Evolutionary conservation across 2,888 invertebrate genomes (phyloP), one percentile per base, ranked within the genome.

Genomic region (Drosophila kambysellisi): DNA sequence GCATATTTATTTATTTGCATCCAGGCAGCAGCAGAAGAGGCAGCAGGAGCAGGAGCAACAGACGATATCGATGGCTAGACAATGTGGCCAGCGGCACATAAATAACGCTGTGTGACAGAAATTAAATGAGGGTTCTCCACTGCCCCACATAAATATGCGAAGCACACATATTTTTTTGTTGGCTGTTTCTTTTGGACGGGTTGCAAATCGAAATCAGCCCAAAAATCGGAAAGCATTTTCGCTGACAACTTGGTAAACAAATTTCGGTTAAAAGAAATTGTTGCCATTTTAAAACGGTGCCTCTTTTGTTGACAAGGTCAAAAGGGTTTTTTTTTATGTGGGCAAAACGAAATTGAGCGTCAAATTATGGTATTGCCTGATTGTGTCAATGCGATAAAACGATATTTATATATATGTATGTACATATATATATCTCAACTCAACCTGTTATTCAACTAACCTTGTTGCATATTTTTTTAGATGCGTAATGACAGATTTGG

Each of bases 91-190:
- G 56, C 48, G 72, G 65, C 68, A 67, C 85, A 86, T 86, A 86
- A 86, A 86, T 86, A 89, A 79, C 78, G 79, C 70, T 74, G 73
- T 80, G 72, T 91, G 91, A 87, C 91, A 87, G 86, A 89, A 87
- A 82, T 90, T 83, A 91, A 91, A 87, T 90, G 83, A 86, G 89
- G 77, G 83, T 80, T 74, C 67, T 56, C 53, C 67, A 46, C 46
- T 70, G 70, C 41, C 63, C 61, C 60, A 69, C 67, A 80, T 77
- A 85, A 83, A 83, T 83, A 76, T 76, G 73, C 73, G 57, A 50
- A 20, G 29, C 32, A 20, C 46, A 66, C 58, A 74, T 48, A 41
- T 58, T 63, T 70, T 73, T 57, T 35, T 37, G 30, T 33, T 62
- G 4, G 29, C 17, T 57, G 25, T 20, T 37, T 37, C n/a, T 52